These are phyloP conservation scores for Dryadula phaetusa DNA, from an alignment of 2,888 invertebrate genomes.

Conservation along the genomic window DNA sequence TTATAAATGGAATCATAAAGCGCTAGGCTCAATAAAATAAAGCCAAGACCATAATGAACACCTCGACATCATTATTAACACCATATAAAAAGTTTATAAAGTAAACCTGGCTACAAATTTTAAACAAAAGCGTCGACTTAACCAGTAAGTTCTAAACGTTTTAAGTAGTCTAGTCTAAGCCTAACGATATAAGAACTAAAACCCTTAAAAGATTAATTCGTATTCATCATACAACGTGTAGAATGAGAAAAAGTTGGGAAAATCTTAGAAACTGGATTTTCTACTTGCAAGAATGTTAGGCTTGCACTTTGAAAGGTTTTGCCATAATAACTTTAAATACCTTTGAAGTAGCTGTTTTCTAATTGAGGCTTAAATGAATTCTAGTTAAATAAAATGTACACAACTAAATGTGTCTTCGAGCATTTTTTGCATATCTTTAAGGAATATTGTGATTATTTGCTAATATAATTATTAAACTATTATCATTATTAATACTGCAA, in stretches of 20 bases:
- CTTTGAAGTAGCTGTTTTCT: constrained; percentile 2
- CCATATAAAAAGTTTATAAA: no score
- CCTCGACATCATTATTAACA: no score
- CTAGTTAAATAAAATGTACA: no score
- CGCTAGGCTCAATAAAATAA: no score
- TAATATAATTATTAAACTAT: no score
- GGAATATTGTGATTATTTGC: no score
- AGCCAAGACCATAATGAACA: no score
- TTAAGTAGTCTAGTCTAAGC: constrained; percentile 17
- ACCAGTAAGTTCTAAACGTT: background rate
- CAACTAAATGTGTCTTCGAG: background rate
- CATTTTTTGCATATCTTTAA: background rate
- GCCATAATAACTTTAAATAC: constrained; percentile 3
- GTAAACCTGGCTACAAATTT: background rate
- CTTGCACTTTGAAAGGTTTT: constrained; percentile 8
- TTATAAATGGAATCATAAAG: no score
- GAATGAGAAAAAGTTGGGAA: constrained; percentile 13
- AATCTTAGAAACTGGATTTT: constrained; percentile 15
- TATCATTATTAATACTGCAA: no score
- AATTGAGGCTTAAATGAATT: constrained; percentile 1
- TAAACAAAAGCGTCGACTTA: background rate
- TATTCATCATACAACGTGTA: constrained; percentile 1
- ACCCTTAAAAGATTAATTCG: background rate
- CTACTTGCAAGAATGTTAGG: background rate
- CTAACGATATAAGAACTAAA: constrained; percentile 14